Conservation (phyloP, 1,140 invertebrate genomes). For the Maniola jurtina region DNA sequence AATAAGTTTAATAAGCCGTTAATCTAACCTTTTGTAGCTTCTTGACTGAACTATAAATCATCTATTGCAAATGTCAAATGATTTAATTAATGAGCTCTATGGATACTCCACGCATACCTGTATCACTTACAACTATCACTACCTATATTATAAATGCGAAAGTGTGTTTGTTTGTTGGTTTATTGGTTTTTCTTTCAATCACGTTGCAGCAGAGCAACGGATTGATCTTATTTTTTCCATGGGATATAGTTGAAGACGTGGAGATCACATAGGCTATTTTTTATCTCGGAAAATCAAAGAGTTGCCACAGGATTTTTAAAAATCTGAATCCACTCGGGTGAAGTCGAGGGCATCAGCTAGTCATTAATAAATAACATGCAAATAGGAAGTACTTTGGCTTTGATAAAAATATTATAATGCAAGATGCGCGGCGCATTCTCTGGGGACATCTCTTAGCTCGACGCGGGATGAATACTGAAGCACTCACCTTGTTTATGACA, state of each 20-base stretch:
- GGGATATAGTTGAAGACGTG: too few relatives aligned
- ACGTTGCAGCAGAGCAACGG: too few relatives aligned
- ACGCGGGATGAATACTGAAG: slow-evolving; percentile 31
- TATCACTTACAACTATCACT: not conserved
- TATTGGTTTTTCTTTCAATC: too few relatives aligned
- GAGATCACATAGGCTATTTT: too few relatives aligned
- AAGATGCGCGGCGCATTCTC: slow-evolving; percentile 20
- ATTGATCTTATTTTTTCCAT: too few relatives aligned
- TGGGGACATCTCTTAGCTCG: slow-evolving; percentile 32
- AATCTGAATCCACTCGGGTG: too few relatives aligned
- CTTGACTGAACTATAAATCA: not conserved
- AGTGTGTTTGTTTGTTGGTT: too few relatives aligned
- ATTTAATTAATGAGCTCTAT: not conserved
- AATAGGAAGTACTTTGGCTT: slow-evolving; percentile 25
- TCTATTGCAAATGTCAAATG: not conserved
- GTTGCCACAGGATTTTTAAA: too few relatives aligned
- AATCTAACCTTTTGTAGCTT: not conserved
- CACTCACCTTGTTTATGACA: slow-evolving; percentile 40
- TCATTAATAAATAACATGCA: slow-evolving; percentile 1
- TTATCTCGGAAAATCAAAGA: too few relatives aligned
- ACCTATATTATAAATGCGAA: too few relatives aligned
- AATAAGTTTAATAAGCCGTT: not conserved
- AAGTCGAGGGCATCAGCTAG: too few relatives aligned
- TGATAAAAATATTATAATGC: slow-evolving; percentile 24
- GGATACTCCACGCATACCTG: not conserved